phyloP scores from a whole-genome alignment of 2,797 vertebrate species.

The Sandelia bainsii region DNA sequence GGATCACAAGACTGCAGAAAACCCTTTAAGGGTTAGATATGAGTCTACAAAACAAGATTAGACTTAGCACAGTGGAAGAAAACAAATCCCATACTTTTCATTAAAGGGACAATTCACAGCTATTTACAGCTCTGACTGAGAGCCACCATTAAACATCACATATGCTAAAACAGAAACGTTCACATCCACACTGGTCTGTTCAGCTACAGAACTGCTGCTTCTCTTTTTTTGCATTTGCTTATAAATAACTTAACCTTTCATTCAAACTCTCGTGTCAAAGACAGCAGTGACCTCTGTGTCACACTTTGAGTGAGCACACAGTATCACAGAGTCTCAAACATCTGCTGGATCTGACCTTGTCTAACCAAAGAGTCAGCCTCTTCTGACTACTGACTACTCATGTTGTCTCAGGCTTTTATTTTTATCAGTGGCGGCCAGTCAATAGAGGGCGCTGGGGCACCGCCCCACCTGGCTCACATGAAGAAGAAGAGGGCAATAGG shows the following conservation, averaged over 20 bases:
- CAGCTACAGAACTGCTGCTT: neutral
- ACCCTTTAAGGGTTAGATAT: slow-evolving; percentile 37
- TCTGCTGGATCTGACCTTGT: slow-evolving; percentile 36
- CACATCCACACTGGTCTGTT: neutral
- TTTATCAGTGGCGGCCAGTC: no score
- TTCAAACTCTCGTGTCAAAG: slow-evolving; percentile 15
- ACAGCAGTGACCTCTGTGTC: slow-evolving; percentile 14
- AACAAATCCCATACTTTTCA: neutral
- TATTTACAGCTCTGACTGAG: neutral
- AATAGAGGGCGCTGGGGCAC: no score
- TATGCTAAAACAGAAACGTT: neutral
- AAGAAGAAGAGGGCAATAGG: no score
- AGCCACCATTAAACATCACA: neutral
- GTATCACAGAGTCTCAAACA: neutral
- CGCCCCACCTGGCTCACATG: no score
- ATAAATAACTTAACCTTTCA: neutral
- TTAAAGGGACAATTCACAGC: slow-evolving; percentile 1
- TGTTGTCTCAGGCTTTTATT: neutral
- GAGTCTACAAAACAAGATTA: slow-evolving; percentile 50
- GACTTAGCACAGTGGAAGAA: slow-evolving; percentile 1
- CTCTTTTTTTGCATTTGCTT: neutral
- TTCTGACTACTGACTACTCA: neutral
- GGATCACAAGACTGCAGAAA: slow-evolving; percentile 50
- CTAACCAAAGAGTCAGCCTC: neutral
- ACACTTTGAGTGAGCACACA: slow-evolving; percentile 25